A percentile compares a stretch with the other conserved stretches of the same genome.
These are phyloP conservation scores for Euura saliciscinereae DNA, from an alignment of 1,140 invertebrate genomes.

Conservation along the genomic window DNA sequence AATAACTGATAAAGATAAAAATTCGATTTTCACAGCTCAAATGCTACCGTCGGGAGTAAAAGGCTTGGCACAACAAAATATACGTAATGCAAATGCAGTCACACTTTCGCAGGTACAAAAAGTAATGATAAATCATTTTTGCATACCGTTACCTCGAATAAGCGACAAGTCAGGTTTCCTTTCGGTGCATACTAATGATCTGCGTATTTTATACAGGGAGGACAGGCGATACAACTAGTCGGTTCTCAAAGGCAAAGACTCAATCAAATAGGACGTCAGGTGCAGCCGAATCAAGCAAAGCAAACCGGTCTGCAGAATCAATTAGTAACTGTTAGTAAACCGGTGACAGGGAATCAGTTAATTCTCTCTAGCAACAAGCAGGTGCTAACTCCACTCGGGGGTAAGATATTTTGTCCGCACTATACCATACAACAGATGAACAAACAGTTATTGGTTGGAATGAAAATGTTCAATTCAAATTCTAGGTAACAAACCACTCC, in stretches of 20 bases:
- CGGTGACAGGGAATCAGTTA: constrained; percentile 60
- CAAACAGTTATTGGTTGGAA: not conserved
- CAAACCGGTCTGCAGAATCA: constrained; percentile 55
- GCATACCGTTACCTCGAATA: constrained; percentile 14
- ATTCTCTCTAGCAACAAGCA: constrained; percentile 65
- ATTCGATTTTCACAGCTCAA: constrained; percentile 62
- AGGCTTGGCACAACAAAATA: constrained; percentile 66
- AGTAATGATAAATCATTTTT: constrained; percentile 4
- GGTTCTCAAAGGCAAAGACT: constrained; percentile 65
- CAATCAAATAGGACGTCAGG: constrained; percentile 61
- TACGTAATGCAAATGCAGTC: constrained; percentile 58
- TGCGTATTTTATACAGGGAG: constrained; percentile 38
- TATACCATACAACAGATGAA: constrained; percentile 6
- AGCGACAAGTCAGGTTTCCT: not conserved
- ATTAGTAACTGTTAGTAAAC: constrained; percentile 54
- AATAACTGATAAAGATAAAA: constrained; percentile 11
- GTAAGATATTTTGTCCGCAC: constrained; percentile 50
- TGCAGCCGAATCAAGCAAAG: constrained; percentile 59
- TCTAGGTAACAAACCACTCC: constrained; percentile 55
- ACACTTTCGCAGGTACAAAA: constrained; percentile 52
- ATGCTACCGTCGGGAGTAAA: constrained; percentile 69
- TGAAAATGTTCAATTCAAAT: constrained; percentile 15
- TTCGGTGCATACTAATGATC: not conserved
- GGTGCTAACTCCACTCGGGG: constrained; percentile 66
- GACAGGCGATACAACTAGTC: constrained; percentile 64